Evolutionary conservation across 2,888 invertebrate species (phyloP), one percentile per base, ranked within the genome.

Genomic region (Ophonus ardosiacus): DNA sequence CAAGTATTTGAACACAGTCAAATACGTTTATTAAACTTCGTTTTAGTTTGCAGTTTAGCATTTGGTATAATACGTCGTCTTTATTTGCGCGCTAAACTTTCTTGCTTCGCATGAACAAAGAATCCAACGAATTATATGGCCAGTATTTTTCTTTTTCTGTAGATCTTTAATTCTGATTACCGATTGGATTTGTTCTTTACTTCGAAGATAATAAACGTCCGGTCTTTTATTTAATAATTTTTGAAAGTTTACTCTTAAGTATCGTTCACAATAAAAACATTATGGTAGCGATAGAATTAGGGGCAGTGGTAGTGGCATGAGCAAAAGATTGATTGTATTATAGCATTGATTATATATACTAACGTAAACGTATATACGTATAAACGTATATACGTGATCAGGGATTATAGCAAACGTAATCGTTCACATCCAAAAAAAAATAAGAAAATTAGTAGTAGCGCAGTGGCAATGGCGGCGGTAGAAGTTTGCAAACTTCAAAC

Each of bases 41-140:
- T 80, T 80, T 61, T 80, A 80, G 31, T 80, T 80, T 61, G 40
- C 61, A 57, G 80, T 80, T 80, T 80, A 80, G 61, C 80, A 40
- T 80, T 61, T 61, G 38, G 59, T 31, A 80, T 80, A 80, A 80
- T 80, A 61, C 59, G 59, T 80, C 38, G 40, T 80, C 59, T 80
- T 80, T 61, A 59, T 61, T 68, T 68, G 68, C 15, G 68, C 38
- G 31, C 31, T 31, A 31, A 68, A 68, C 24, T 68, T 68, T 15
- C 31, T 38, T 40, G 68, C 15, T 68, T 31, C 31, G 7, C 31
- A 7, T 68, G 7, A 68, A 68, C 38, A 65, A 31, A 31, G 65
- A 65, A 38, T 65, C 15, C 8, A 10, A 3, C 0, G 38, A 63
- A 63, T 63, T 38, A 31, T 40, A 65, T 65, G 31, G 38, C 38